These are phyloP conservation scores for Malthinus flaveolus DNA, from an alignment of 2,888 invertebrate genomes.

Conservation along the genomic window DNA sequence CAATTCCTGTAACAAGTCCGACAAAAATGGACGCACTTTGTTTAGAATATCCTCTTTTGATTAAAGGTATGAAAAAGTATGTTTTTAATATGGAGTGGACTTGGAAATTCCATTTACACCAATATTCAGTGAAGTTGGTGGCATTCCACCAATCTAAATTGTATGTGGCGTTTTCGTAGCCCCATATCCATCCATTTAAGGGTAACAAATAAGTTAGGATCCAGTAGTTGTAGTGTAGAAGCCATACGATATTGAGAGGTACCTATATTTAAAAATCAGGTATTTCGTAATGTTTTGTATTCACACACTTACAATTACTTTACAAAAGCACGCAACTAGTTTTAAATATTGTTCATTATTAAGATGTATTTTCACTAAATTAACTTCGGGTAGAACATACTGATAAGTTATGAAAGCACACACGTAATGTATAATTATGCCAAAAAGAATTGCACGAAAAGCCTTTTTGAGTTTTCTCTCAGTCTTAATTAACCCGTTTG, in stretches of 20 bases:
- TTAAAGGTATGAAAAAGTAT: neutral
- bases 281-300: too few relatives aligned
- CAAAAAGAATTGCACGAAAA: neutral
- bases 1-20: neutral
- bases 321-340: neutral
- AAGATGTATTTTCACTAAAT: neutral
- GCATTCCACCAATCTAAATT: slow-evolving; percentile 4
- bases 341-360: neutral
- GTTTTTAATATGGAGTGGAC: neutral
- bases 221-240: neutral
- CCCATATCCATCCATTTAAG: neutral
- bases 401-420: neutral
- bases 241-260: neutral
- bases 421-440: neutral
- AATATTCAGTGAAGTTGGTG: neutral
- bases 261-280: neutral
- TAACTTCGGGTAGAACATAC: neutral
- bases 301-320: neutral
- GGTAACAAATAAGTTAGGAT: neutral
- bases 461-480: neutral
- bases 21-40: neutral
- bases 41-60: neutral
- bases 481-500: neutral
- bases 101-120: neutral
- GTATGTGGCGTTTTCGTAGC: neutral